phyloP scores from a whole-genome alignment of 2,888 invertebrate genomes.

The Steinernema hermaphroditum region DNA sequence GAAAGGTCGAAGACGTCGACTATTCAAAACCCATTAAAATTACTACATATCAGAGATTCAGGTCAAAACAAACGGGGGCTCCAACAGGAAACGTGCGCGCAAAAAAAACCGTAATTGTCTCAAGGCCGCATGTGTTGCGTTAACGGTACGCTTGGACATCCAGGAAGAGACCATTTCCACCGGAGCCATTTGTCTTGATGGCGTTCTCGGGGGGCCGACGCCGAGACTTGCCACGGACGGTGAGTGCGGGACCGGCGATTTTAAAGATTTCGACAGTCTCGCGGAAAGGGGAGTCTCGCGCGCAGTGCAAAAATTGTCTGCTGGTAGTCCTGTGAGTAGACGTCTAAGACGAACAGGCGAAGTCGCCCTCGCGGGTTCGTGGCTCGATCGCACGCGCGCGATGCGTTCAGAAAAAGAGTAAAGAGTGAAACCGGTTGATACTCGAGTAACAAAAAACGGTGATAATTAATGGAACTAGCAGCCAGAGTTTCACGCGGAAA shows the following conservation, averaged over 20 bases:
- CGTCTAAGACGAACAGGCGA: constrained; percentile 26
- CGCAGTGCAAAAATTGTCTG: constrained; percentile 31
- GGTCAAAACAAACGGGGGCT: constrained; percentile 25
- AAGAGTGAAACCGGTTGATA: constrained; percentile 31
- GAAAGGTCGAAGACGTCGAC: constrained; percentile 19
- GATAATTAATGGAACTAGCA: constrained; percentile 31
- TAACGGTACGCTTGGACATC: neutral
- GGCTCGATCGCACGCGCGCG: constrained; percentile 21
- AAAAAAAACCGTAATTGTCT: constrained; percentile 10
- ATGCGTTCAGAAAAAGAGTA: constrained; percentile 19
- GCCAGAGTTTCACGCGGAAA: constrained; percentile 20
- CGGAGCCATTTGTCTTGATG: neutral
- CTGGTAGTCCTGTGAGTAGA: constrained; percentile 22
- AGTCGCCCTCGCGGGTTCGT: constrained; percentile 26
- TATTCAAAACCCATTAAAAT: constrained; percentile 21
- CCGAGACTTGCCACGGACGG: neutral
- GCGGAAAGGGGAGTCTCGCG: constrained; percentile 22
- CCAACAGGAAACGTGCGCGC: neutral
- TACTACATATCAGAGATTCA: constrained; percentile 21
- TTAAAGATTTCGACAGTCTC: constrained; percentile 14
- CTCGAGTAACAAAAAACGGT: constrained; percentile 29
- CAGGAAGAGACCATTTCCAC: neutral
- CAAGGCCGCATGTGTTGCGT: constrained; percentile 27
- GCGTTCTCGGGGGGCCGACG: neutral
- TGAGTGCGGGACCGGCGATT: constrained; percentile 1